phyloP scores from a whole-genome alignment of 1,140 invertebrate genomes.

The Scaptomyza graminum region DNA sequence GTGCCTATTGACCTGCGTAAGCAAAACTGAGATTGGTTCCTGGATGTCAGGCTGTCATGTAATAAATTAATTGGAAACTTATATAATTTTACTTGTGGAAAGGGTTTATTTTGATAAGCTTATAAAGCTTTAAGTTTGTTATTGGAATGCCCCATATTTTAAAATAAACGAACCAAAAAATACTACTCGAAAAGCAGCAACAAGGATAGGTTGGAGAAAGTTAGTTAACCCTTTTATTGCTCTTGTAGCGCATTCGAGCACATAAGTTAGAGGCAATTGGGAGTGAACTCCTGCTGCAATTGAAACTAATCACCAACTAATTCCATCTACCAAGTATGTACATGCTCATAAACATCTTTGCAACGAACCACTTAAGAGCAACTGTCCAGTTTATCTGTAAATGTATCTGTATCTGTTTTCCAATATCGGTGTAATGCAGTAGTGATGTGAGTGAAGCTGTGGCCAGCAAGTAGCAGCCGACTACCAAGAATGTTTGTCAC shows the following conservation, averaged over 20 bases:
- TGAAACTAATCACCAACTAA: conserved; percentile 51
- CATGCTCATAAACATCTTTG: conserved; percentile 46
- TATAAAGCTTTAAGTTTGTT: not conserved
- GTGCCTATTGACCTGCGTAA: conserved; percentile 37
- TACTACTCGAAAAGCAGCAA: too few relatives aligned
- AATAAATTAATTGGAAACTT: conserved; percentile 76
- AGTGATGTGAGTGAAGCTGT: not conserved
- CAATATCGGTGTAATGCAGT: not conserved
- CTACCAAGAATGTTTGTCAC: conserved; percentile 81
- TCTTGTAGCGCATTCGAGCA: too few relatives aligned
- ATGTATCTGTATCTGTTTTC: conserved; percentile 20
- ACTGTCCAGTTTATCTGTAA: conserved; percentile 19
- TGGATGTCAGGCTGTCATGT: conserved; percentile 41
- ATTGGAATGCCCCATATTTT: too few relatives aligned
- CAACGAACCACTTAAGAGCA: conserved; percentile 28
- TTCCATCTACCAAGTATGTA: conserved; percentile 45
- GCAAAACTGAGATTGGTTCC: conserved; percentile 47
- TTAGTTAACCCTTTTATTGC: not conserved
- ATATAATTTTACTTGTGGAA: conserved; percentile 13
- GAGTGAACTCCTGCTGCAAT: conserved; percentile 16
- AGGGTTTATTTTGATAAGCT: not conserved
- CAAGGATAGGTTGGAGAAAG: not conserved
- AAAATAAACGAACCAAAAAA: too few relatives aligned
- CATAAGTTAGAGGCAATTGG: conserved; percentile 27
- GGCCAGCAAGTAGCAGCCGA: conserved; percentile 14